A percentile compares a stretch with the other conserved stretches of the same genome.
Evolutionary conservation across 2,113 vertebrate genomes (phyloP).

Genomic region (Oxygymnocypris stewartii): DNA sequence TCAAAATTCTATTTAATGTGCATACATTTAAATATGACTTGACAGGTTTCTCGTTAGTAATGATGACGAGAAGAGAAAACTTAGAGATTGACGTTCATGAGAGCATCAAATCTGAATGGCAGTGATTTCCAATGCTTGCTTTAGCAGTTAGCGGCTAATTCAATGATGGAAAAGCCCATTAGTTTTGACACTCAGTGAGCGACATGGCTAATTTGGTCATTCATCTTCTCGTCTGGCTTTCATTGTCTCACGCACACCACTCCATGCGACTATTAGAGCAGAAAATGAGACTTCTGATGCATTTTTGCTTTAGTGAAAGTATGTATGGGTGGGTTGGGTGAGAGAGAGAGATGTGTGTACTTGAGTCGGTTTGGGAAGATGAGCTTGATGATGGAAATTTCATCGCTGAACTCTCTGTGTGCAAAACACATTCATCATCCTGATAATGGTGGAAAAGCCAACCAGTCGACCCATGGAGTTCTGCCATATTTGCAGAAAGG

Average conservation of each 20-base stretch:
- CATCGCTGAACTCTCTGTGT: constrained; percentile 44
- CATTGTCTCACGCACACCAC: neutral
- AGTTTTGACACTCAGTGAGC: constrained; percentile 3
- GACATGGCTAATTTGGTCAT: constrained; percentile 29
- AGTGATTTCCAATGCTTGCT: constrained; percentile 3
- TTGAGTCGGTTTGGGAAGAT: constrained; percentile 43
- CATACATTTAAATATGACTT: neutral
- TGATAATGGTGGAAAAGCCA: constrained; percentile 41
- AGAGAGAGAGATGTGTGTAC: constrained; percentile 27
- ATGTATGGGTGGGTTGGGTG: constrained; percentile 5
- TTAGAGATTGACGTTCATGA: neutral
- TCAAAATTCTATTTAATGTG: neutral
- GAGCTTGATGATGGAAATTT: constrained; percentile 51
- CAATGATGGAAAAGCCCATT: constrained; percentile 19
- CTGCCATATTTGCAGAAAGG: constrained; percentile 46
- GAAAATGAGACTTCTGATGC: constrained; percentile 2
- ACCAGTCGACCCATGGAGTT: constrained; percentile 26
- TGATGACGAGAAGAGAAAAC: neutral
- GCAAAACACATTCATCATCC: constrained; percentile 64
- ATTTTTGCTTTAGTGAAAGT: neutral
- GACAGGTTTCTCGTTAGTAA: neutral
- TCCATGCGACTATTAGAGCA: constrained; percentile 24
- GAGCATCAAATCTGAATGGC: neutral
- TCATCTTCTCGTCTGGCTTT: constrained; percentile 27
- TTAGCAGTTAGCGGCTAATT: constrained; percentile 12